A percentile compares a stretch with the other conserved stretches of the same genome.
Conservation (phyloP, 1,140 invertebrate genomes). For the Ceratina calcarata region DNA sequence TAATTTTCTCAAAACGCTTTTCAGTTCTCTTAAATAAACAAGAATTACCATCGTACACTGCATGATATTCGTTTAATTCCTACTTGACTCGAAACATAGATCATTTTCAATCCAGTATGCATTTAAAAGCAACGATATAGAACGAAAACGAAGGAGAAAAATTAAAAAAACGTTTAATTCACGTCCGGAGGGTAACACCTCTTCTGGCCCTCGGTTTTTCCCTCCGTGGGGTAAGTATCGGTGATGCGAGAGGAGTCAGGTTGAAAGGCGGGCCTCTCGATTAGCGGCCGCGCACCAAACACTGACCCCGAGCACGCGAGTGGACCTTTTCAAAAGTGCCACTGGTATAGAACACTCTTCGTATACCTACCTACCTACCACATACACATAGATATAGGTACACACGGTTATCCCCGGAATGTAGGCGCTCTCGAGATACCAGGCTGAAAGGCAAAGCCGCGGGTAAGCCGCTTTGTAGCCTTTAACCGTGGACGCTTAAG, state of each 20-base stretch:
- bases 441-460: constrained; percentile 57
- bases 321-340: constrained; percentile 45
- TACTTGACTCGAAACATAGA: too few species aligned
- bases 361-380: too few species aligned
- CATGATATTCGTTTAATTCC: too few species aligned
- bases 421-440: constrained; percentile 64
- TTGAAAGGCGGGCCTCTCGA: constrained; percentile 36
- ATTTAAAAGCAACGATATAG: background rate
- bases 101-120: too few species aligned
- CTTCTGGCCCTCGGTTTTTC: constrained; percentile 2
- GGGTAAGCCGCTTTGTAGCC: constrained; percentile 65
- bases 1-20: too few species aligned
- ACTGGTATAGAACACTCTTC: background rate
- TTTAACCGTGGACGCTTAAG: constrained; percentile 59
- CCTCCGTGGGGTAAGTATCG: constrained; percentile 3
- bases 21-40: too few species aligned
- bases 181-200: background rate
- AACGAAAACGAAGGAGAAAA: background rate
- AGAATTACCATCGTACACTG: too few species aligned
- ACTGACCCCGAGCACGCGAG: constrained; percentile 46
- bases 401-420: constrained; percentile 57
- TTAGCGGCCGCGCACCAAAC: constrained; percentile 26
- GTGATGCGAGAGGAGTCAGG: constrained; percentile 14
- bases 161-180: background rate
- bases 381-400: background rate